phyloP scores from a whole-genome alignment of 2,113 vertebrate genomes.

The Malurus alboscapulatus region DNA sequence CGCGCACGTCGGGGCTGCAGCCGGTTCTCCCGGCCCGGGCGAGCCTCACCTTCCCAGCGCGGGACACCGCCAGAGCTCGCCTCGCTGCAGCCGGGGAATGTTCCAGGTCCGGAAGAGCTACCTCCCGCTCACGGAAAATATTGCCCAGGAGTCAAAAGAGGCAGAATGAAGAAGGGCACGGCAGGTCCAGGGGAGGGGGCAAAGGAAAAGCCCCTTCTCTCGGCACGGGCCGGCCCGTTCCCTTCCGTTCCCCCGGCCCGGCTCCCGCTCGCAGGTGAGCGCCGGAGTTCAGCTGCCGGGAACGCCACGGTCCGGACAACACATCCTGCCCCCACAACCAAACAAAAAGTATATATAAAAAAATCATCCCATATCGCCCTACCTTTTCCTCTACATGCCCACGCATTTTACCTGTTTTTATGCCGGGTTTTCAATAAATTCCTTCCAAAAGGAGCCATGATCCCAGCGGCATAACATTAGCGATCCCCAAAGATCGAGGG shows the following conservation, averaged over 20 bases:
- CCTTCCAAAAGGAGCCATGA: constrained; percentile 93
- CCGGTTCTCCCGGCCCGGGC: neutral
- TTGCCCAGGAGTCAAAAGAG: neutral
- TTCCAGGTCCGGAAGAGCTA: neutral
- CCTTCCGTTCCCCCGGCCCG: neutral
- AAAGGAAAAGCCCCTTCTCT: neutral
- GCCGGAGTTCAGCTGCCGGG: neutral
- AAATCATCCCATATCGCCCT: neutral
- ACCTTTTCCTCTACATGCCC: neutral
- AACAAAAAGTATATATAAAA: neutral
- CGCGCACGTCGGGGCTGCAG: neutral
- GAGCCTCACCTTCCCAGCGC: neutral
- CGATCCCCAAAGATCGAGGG: constrained; percentile 1
- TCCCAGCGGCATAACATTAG: constrained; percentile 37
- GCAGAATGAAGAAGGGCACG: neutral
- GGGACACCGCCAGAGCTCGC: neutral
- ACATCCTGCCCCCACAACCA: neutral
- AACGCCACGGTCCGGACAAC: neutral
- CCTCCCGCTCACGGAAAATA: neutral
- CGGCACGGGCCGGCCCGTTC: neutral
- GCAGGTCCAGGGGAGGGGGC: too few relatives aligned
- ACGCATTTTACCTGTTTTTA: constrained; percentile 84
- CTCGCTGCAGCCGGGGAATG: neutral
- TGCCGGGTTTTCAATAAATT: constrained; percentile 89
- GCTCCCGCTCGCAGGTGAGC: neutral